Conservation (phyloP, 1,140 invertebrate species). For the Leptonema lineaticorne region DNA sequence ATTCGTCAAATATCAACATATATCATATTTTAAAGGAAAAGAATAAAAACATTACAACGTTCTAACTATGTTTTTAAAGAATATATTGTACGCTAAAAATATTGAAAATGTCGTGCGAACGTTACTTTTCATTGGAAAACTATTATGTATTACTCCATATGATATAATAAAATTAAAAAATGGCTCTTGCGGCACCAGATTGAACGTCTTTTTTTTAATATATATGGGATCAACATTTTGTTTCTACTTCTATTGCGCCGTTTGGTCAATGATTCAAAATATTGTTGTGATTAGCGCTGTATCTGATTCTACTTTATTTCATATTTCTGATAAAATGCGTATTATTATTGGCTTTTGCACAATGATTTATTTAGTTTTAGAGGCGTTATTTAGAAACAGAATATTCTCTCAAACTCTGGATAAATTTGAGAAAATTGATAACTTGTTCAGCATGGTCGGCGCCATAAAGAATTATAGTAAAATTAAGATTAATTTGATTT, state of each 20-base stretch:
- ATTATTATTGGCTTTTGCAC: not conserved
- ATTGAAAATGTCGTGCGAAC: not conserved
- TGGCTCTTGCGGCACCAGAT: not conserved
- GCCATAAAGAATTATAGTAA: not conserved
- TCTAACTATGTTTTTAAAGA: not conserved
- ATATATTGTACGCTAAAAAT: not conserved
- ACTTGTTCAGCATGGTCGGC: not conserved
- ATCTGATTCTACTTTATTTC: not conserved
- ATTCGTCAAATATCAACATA: too few species aligned
- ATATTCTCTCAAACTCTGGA: not conserved
- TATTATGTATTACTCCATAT: not conserved
- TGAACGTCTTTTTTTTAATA: constrained; percentile 7
- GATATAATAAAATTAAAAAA: not conserved
- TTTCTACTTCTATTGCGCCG: not conserved
- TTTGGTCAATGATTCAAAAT: not conserved
- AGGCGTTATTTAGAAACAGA: not conserved
- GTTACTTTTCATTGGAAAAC: not conserved
- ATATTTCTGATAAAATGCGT: not conserved
- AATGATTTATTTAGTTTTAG: not conserved
- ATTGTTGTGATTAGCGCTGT: not conserved
- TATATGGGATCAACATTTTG: not conserved
- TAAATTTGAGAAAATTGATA: not conserved
- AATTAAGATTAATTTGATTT: not conserved
- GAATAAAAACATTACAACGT: too few species aligned
- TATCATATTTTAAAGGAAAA: too few species aligned